These are phyloP conservation scores for Epistrophe eligans DNA, from an alignment of 2,888 invertebrate genomes.

Conservation along the genomic window DNA sequence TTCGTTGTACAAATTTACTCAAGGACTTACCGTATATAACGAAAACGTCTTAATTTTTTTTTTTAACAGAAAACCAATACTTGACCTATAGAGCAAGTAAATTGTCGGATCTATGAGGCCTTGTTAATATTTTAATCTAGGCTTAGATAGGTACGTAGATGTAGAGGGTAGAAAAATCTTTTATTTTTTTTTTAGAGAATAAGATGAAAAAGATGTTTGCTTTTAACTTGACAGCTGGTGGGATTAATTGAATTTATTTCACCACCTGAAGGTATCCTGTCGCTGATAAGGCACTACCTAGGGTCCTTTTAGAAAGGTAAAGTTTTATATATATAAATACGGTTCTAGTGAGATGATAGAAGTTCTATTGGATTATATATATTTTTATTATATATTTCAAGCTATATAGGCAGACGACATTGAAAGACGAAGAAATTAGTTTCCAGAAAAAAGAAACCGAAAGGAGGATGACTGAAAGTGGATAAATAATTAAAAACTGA, in stretches of 20 bases:
- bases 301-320: background rate
- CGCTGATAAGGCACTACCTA: slow-evolving; percentile 2
- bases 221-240: slow-evolving; percentile 70
- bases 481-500: slow-evolving; percentile 61
- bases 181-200: background rate
- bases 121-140: slow-evolving; percentile 75
- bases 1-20: no score
- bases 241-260: slow-evolving; percentile 74
- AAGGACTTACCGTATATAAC: no score
- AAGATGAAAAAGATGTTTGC: slow-evolving; percentile 58
- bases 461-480: background rate
- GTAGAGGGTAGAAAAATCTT: background rate
- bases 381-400: background rate
- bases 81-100: background rate
- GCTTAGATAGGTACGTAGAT: slow-evolving; percentile 35
- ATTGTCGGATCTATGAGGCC: slow-evolving; percentile 50
- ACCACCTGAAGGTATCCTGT: slow-evolving; percentile 49
- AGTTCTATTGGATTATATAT: background rate
- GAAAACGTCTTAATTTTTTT: background rate
- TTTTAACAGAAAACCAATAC: background rate
- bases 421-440: slow-evolving; percentile 42
- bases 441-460: slow-evolving; percentile 37
- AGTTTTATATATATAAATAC: background rate
- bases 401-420: background rate
- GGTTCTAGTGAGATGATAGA: background rate